These are phyloP conservation scores for Notamacropus eugenii DNA, from an alignment of 2,797 vertebrate species.

Conservation along the genomic window DNA sequence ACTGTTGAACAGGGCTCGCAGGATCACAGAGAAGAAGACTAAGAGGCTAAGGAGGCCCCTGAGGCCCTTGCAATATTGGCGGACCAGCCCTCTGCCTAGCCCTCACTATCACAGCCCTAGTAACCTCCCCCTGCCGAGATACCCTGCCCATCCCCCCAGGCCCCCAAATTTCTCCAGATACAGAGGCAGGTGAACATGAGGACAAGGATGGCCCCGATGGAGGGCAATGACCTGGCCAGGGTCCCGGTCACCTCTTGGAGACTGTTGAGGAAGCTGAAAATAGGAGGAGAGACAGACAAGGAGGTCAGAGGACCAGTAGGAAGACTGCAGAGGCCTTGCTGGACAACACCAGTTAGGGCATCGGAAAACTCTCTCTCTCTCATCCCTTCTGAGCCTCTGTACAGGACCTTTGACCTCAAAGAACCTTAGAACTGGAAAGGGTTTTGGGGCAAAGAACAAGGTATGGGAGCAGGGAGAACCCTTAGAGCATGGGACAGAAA, in stretches of 20 bases:
- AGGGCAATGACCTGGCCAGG: conserved; percentile 72
- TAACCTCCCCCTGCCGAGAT: accelerated
- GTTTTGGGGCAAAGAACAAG: not conserved
- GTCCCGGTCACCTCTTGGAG: conserved; percentile 75
- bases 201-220: conserved; percentile 80
- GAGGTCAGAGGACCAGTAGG: not conserved
- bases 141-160: no score
- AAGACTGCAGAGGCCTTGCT: not conserved
- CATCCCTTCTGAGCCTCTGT: not conserved
- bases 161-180: conserved; percentile 64
- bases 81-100: accelerated
- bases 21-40: conserved; percentile 82
- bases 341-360: not conserved
- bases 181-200: conserved; percentile 84
- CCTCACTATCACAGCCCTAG: accelerated
- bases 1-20: conserved; percentile 77
- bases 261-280: conserved; percentile 76
- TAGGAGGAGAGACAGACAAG: not conserved
- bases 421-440: not conserved
- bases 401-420: not conserved
- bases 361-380: not conserved
- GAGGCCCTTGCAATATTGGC: accelerated
- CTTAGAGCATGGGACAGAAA: not conserved
- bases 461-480: not conserved
- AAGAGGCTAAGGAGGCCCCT: not conserved